Conservation (phyloP, 2,797 vertebrate genomes). For the Anniella stebbinsi region DNA sequence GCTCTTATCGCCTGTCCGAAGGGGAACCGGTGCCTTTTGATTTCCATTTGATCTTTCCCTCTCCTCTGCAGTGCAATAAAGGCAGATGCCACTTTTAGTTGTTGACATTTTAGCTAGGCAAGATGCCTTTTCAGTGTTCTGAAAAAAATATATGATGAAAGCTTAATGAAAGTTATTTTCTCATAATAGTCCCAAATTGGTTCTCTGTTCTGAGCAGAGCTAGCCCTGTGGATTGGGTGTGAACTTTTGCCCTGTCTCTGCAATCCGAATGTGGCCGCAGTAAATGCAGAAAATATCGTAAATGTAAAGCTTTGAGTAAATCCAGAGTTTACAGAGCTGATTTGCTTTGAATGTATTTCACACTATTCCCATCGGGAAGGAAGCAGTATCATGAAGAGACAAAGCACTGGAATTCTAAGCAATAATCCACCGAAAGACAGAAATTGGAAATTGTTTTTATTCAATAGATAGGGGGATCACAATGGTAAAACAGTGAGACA, state of each 20-base stretch:
- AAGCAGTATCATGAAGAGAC: conserved; percentile 22
- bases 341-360: conserved; percentile 48
- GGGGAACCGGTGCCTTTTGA: conserved; percentile 57
- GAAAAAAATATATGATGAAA: conserved; percentile 78
- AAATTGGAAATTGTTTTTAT: conserved; percentile 12
- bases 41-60: conserved; percentile 70
- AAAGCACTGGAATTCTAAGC: conserved; percentile 29
- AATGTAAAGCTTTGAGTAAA: conserved; percentile 54
- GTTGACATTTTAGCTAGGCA: conserved; percentile 73
- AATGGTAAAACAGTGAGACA: conserved; percentile 31
- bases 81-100: conserved; percentile 73
- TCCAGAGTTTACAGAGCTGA: conserved; percentile 36
- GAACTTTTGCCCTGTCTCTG: conserved; percentile 68
- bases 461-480: not conserved
- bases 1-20: conserved; percentile 26
- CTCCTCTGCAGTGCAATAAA: conserved; percentile 64
- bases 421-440: not conserved
- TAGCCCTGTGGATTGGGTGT: conserved; percentile 60
- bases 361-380: not conserved
- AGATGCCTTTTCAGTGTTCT: conserved; percentile 65
- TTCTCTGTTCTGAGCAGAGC: conserved; percentile 55
- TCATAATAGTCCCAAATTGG: conserved; percentile 73
- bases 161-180: conserved; percentile 78
- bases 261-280: conserved; percentile 62
- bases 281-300: conserved; percentile 50